Evolutionary conservation across 2,797 vertebrate species (phyloP).

Genomic region (Synaphobranchus kaupii): DNA sequence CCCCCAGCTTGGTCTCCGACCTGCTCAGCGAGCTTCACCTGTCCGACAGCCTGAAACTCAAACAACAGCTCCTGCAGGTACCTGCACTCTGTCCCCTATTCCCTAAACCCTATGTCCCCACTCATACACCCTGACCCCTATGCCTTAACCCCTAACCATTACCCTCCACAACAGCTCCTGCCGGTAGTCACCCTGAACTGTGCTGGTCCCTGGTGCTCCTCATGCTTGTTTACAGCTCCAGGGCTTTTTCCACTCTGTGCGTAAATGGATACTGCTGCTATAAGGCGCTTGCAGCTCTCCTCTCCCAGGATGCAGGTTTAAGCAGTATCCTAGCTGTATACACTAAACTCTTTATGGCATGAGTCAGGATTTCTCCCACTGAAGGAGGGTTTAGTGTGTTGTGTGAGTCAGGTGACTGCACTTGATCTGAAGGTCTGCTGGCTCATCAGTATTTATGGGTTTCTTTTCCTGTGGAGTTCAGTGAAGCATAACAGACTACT

Average conservation of each 20-base stretch:
- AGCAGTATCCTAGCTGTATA: neutral
- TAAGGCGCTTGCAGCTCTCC: neutral
- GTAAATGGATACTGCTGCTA: neutral
- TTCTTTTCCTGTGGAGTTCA: neutral
- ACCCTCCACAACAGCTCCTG: conserved; percentile 4
- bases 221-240: neutral
- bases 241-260: neutral
- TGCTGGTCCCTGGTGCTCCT: neutral
- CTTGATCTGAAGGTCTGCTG: neutral
- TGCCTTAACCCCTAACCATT: neutral
- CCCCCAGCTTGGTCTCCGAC: conserved; percentile 74
- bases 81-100: neutral
- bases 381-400: neutral
- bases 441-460: neutral
- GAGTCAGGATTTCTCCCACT: neutral
- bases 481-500: neutral
- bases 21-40: conserved; percentile 83
- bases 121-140: neutral
- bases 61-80: conserved; percentile 84
- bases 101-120: neutral
- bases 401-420: neutral
- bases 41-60: conserved; percentile 82
- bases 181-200: neutral
- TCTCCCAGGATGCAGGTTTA: neutral
- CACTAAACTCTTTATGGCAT: neutral